These are phyloP conservation scores for Seira sanloemensis DNA, from an alignment of 2,888 invertebrate genomes.

Conservation along the genomic window DNA sequence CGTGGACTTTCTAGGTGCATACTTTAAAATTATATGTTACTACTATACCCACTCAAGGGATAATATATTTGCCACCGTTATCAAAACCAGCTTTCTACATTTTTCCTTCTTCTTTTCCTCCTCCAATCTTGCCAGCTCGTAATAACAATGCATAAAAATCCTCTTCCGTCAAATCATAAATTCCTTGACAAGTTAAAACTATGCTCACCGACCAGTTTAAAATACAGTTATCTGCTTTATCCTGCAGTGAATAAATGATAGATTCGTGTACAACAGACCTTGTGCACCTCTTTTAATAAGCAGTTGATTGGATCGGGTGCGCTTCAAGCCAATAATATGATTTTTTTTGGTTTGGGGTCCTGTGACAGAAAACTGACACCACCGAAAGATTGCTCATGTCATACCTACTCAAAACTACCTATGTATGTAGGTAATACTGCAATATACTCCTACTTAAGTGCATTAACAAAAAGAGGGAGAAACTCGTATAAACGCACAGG, in stretches of 20 bases:
- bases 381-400: not conserved
- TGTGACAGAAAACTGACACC: not conserved
- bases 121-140: conserved; percentile 18
- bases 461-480: no score
- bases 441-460: no score
- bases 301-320: conserved; percentile 30
- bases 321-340: no score
- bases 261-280: no score
- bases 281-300: no score
- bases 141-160: not conserved
- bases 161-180: conserved; percentile 31
- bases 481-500: no score
- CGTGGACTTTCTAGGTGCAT: not conserved
- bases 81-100: conserved; percentile 48
- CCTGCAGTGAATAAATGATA: conserved; percentile 27
- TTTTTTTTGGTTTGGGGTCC: no score
- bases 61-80: conserved; percentile 37
- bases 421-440: no score
- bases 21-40: not conserved
- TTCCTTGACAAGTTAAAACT: not conserved
- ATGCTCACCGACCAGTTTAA: not conserved
- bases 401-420: not conserved
- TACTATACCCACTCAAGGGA: not conserved
- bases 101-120: conserved; percentile 11
- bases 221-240: conserved; percentile 23